These are phyloP conservation scores for Conus canariensis DNA, from an alignment of 2,888 invertebrate species.

Conservation along the genomic window DNA sequence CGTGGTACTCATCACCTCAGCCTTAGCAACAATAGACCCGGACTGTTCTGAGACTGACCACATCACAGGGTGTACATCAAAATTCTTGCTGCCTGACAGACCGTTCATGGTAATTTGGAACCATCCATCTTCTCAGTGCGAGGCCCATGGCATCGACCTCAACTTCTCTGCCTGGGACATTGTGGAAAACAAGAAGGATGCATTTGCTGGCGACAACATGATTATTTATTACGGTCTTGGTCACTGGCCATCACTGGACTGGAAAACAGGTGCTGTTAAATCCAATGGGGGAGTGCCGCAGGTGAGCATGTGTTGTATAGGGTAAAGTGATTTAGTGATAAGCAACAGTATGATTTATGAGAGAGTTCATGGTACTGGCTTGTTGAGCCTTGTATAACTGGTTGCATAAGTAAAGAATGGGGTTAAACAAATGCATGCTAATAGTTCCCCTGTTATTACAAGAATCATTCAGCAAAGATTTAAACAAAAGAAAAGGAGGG, in stretches of 20 bases:
- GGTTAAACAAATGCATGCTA: too few species aligned
- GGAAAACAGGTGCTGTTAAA: background rate
- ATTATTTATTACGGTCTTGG: slow-evolving; percentile 62
- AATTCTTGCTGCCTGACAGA: slow-evolving; percentile 32
- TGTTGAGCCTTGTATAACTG: too few species aligned
- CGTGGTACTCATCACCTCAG: background rate
- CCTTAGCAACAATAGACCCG: background rate
- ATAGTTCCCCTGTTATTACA: too few species aligned
- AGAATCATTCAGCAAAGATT: too few species aligned
- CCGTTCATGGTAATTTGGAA: slow-evolving; percentile 68
- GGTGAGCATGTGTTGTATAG: slow-evolving; percentile 43
- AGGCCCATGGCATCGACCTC: slow-evolving; percentile 54
- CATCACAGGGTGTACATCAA: background rate
- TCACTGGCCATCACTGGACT: slow-evolving; percentile 46
- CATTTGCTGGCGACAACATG: slow-evolving; percentile 63
- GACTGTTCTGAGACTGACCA: background rate
- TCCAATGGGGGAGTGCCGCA: slow-evolving; percentile 59
- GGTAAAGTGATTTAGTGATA: background rate
- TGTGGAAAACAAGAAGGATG: slow-evolving; percentile 58
- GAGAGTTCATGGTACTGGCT: too few species aligned
- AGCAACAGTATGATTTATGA: too few species aligned
- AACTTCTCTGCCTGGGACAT: slow-evolving; percentile 65
- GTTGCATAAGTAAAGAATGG: too few species aligned
- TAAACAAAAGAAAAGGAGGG: too few species aligned
- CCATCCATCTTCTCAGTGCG: slow-evolving; percentile 58